phyloP scores from a whole-genome alignment of 2,888 invertebrate species.

The Xestoiulus laeticollis region DNA sequence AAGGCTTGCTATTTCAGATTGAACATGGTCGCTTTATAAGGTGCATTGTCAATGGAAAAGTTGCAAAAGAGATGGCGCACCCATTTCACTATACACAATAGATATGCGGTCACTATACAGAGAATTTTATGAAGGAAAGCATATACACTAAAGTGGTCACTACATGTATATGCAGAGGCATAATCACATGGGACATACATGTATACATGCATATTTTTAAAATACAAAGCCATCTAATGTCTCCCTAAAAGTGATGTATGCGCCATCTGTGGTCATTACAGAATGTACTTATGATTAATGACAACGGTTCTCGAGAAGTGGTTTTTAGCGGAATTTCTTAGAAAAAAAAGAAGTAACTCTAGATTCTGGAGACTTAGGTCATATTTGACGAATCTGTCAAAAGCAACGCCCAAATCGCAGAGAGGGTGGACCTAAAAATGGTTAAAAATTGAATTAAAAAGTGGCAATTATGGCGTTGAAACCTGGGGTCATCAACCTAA shows the following conservation, averaged over 20 bases:
- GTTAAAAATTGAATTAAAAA: neutral
- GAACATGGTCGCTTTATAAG: too few relatives aligned
- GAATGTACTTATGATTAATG: neutral
- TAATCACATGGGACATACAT: too few relatives aligned
- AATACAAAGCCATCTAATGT: too few relatives aligned
- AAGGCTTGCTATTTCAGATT: too few relatives aligned
- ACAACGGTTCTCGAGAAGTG: neutral
- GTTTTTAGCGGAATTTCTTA: neutral
- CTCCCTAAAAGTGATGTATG: neutral
- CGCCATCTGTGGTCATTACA: neutral
- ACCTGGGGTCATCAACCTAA: neutral
- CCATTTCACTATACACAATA: too few relatives aligned
- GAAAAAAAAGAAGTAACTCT: neutral
- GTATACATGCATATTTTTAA: too few relatives aligned
- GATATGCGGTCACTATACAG: too few relatives aligned
- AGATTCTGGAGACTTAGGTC: neutral
- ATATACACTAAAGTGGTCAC: too few relatives aligned
- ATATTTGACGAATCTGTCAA: neutral
- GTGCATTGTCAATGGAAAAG: too few relatives aligned
- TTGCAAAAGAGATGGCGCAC: too few relatives aligned
- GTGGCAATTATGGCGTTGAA: neutral
- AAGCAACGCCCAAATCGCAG: neutral
- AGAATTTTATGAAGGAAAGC: too few relatives aligned
- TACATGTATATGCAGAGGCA: too few relatives aligned
- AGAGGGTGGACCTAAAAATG: neutral